phyloP scores from a whole-genome alignment of 2,888 invertebrate genomes.

The Ceriagrion tenellum region DNA sequence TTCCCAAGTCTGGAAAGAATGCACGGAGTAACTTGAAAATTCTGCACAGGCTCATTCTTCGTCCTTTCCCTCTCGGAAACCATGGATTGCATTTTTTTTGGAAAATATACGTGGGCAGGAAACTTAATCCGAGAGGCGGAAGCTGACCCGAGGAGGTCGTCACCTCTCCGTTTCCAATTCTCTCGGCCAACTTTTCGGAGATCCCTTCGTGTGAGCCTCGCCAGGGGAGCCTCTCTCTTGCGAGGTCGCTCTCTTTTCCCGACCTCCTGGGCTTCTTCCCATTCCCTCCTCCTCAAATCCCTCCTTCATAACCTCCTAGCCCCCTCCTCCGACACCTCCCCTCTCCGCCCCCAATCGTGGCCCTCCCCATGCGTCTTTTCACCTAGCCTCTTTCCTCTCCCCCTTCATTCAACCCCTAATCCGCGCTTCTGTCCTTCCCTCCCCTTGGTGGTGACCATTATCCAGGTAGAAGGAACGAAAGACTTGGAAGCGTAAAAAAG shows the following conservation, averaged over 20 bases:
- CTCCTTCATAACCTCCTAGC: not conserved
- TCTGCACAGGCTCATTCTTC: not conserved
- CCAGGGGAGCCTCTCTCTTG: not conserved
- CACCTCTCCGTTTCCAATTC: conserved; percentile 54
- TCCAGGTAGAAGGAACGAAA: conserved; percentile 9
- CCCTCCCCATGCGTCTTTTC: not conserved
- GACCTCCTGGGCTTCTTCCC: not conserved
- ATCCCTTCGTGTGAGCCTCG: not conserved
- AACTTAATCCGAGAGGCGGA: not conserved
- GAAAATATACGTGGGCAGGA: not conserved
- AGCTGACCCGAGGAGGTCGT: not conserved
- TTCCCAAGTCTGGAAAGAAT: not conserved
- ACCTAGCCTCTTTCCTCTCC: not conserved
- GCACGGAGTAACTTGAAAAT: not conserved
- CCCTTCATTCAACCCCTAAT: conserved; percentile 59
- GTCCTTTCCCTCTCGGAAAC: not conserved
- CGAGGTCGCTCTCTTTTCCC: not conserved
- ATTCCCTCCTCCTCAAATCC: not conserved
- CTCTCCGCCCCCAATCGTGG: not conserved
- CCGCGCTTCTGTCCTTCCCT: not conserved
- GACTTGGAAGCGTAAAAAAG: not conserved
- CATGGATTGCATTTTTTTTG: not conserved
- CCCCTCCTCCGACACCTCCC: not conserved
- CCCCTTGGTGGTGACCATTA: conserved; percentile 12
- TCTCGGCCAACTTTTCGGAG: not conserved